Base-by-base conservation (phyloP, 2,888 invertebrate species). In the Lasioglossum malachurum region DNA sequence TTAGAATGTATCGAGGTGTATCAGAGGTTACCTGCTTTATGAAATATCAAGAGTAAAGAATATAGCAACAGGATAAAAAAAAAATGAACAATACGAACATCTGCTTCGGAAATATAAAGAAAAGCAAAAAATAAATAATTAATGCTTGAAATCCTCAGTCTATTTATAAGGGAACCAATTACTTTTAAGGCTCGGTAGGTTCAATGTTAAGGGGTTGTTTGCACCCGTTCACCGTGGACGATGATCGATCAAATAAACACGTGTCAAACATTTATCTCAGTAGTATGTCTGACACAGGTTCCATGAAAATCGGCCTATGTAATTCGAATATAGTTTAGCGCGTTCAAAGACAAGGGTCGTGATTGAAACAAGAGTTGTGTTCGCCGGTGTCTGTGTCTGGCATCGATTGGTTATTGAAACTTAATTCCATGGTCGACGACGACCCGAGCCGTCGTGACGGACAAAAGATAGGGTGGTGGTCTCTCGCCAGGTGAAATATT, bases 401-500 rank as follows among this genome's bases (percentile, higher is more conserved):
- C n/a, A 71, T 71, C 41, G 71, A 71, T 71, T 41, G n/a, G n/a
- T n/a, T 5, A 71, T 38, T 14, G 71, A 38, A 71, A 71, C 71
- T 41, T 71, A 71, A 23, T 74, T 53, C 35, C 49, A 35, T 53
- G 49, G 35, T 35, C 31, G 23, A 31, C n/a, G 23, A 31, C 19
- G 16, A 35, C 75, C 75, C 49, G 49, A 16, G 8, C n/a, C 31
- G 35, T 74, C 69, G 38, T 38, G 23, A 46, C 46, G 38, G 71
- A 60, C 74, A 49, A 41, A 44, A 46, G 78, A 72, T 31, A n/a
- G 77, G 19, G 19, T 23, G n/a, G 4, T 23, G 67, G 35, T 35
- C 35, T 35, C 35, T 16, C n/a, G 31, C 41, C n/a, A 53, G 35
- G 46, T 46, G 78, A 82, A 75, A 76, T 74, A 73, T 78, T 67